These are phyloP conservation scores for Diplodus sargus DNA, from an alignment of 2,797 vertebrate genomes.

Conservation along the genomic window DNA sequence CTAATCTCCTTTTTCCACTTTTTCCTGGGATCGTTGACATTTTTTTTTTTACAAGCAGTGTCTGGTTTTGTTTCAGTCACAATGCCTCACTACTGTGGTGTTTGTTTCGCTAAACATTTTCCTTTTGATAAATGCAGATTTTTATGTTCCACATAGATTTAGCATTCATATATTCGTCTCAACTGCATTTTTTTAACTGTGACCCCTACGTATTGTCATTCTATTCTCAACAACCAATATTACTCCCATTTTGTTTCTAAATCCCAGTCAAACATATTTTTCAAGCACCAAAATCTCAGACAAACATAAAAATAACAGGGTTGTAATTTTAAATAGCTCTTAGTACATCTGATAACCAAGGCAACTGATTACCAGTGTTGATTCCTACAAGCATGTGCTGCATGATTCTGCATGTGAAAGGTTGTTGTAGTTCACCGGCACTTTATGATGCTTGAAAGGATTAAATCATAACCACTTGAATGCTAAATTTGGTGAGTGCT, in stretches of 20 bases:
- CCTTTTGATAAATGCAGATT: constrained; percentile 5
- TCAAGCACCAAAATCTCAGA: background rate
- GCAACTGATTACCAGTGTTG: background rate
- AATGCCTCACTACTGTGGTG: background rate
- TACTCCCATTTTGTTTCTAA: background rate
- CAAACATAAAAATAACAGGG: background rate
- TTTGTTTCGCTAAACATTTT: constrained; percentile 3
- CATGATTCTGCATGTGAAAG: constrained; percentile 5
- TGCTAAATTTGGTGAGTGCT: background rate
- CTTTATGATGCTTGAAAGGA: constrained; percentile 2
- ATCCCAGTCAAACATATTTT: background rate
- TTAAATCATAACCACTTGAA: constrained; percentile 5
- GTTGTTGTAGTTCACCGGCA: background rate
- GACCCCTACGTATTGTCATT: background rate
- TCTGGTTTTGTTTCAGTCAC: constrained; percentile 11
- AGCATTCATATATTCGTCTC: background rate
- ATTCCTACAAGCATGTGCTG: background rate
- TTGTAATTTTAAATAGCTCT: background rate
- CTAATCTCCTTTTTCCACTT: constrained; percentile 7
- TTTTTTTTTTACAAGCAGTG: constrained; percentile 4
- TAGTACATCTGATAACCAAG: background rate
- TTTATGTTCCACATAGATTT: background rate
- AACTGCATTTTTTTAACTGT: background rate
- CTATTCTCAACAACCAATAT: background rate
- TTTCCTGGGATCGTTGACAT: background rate